Percentiles rank a stretch among this genome's conserved stretches.
These are phyloP conservation scores for Gambusia affinis DNA, from an alignment of 2,113 vertebrate species.

Conservation along the genomic window DNA sequence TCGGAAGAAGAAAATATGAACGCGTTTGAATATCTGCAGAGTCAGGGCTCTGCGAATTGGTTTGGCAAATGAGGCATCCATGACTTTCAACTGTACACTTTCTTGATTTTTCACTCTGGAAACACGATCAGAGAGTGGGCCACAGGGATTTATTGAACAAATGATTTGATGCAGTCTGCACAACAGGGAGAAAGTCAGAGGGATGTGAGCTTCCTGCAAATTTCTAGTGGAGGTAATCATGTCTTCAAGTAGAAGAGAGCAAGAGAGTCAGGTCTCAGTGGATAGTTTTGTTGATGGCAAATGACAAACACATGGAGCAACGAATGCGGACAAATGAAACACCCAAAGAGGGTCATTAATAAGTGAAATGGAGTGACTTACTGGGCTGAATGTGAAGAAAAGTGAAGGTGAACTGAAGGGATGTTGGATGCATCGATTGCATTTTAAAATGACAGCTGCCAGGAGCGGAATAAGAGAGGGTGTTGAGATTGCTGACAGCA, in stretches of 20 bases:
- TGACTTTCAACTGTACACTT: slow-evolving; percentile 5
- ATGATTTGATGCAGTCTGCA: neutral
- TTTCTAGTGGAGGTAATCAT: neutral
- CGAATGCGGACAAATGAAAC: neutral
- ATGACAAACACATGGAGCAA: neutral
- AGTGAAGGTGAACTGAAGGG: neutral
- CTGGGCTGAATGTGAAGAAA: neutral
- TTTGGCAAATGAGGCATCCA: slow-evolving; percentile 26
- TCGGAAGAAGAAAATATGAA: slow-evolving; percentile 21
- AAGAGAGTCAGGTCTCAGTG: neutral
- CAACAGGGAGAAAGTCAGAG: neutral
- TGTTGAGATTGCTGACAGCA: neutral
- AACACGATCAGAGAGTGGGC: neutral
- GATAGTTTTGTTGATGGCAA: neutral
- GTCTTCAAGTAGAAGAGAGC: neutral
- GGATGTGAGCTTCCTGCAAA: neutral
- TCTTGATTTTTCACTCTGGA: neutral
- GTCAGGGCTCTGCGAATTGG: slow-evolving; percentile 12
- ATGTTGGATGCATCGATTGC: neutral
- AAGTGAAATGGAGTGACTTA: neutral
- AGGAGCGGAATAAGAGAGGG: neutral
- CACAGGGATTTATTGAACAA: neutral
- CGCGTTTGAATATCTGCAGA: slow-evolving; percentile 15
- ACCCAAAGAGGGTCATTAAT: neutral
- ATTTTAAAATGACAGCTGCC: slow-evolving; percentile 11